These are phyloP conservation scores for Nemoura dubitans DNA, from an alignment of 2,888 invertebrate species.

Conservation along the genomic window DNA sequence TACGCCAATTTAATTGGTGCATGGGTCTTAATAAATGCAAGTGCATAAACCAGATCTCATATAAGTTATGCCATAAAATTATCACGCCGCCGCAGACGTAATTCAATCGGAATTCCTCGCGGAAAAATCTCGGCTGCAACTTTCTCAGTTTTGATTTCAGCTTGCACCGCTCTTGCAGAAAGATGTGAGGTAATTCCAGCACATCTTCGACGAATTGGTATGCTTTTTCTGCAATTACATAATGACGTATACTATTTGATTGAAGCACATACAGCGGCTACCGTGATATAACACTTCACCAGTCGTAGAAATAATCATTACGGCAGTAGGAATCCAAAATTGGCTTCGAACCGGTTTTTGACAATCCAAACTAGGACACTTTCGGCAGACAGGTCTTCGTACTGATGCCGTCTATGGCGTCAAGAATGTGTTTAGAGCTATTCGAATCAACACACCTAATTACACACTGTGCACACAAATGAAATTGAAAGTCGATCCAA, in stretches of 20 bases:
- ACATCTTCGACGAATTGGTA: background rate
- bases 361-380: conserved; percentile 31
- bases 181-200: background rate
- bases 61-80: conserved; percentile 16
- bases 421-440: conserved; percentile 1
- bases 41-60: background rate
- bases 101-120: background rate
- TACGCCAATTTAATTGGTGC: background rate
- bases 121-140: background rate
- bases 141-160: background rate
- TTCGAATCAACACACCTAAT: conserved; percentile 18
- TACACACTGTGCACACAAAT: background rate
- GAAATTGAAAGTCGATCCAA: conserved; percentile 22
- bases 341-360: background rate
- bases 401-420: conserved; percentile 15
- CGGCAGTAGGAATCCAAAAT: conserved; percentile 18
- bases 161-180: background rate
- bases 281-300: conserved; percentile 10
- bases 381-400: conserved; percentile 16
- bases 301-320: conserved; percentile 10
- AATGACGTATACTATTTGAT: background rate
- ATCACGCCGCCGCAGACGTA: background rate
- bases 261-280: background rate
- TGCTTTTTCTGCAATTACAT: background rate
- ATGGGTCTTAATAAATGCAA: background rate